Evolutionary conservation across 2,113 vertebrate genomes (phyloP).

Genomic region (Gulo gulo): DNA sequence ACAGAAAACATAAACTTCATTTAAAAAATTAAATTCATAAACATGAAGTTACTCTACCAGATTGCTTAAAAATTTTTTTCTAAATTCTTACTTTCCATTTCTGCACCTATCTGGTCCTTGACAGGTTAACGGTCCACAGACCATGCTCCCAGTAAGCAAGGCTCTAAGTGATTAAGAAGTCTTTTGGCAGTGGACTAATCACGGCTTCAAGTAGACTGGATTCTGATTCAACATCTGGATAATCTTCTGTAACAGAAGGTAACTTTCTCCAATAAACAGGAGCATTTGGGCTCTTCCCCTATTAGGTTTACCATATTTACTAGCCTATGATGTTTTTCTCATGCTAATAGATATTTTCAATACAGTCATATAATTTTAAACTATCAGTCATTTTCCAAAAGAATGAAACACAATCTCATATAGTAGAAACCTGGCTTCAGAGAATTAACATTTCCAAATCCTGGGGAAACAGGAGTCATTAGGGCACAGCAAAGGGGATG

Average conservation of each 20-base stretch:
- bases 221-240: not conserved
- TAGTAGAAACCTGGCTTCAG: not conserved
- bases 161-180: not conserved
- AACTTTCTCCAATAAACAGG: not conserved
- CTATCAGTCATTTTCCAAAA: conserved; percentile 27
- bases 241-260: not conserved
- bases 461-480: not conserved
- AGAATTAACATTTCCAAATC: conserved; percentile 9
- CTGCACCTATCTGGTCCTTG: not conserved
- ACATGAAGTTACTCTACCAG: not conserved
- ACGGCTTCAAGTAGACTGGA: not conserved
- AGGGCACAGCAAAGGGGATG: not conserved
- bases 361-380: conserved; percentile 22
- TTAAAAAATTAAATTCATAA: not conserved
- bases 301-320: not conserved
- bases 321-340: not conserved
- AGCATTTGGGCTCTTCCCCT: not conserved
- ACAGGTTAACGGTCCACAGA: not conserved
- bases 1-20: not conserved
- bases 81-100: not conserved
- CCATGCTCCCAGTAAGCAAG: not conserved
- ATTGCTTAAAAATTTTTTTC: not conserved
- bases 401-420: not conserved
- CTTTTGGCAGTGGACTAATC: not conserved
- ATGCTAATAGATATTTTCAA: not conserved